Base-by-base conservation (phyloP, 2,113 vertebrate species). In the Sminthopsis crassicaudata region DNA sequence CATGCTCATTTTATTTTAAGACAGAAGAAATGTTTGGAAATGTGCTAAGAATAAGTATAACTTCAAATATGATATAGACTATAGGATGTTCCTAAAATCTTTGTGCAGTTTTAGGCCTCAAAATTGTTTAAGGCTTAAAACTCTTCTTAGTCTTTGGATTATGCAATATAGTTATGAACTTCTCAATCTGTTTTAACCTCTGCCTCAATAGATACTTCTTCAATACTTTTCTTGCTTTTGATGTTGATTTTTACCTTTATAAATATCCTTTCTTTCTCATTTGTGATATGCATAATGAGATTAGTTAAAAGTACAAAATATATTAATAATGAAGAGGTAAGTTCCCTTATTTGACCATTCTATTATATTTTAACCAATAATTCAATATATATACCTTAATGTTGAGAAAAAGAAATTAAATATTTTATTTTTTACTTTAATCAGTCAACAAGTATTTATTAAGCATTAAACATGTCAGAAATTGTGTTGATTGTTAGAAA, bases 1-100 rank as follows among this genome's bases (percentile, higher is more conserved):
- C 93, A 12, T 55, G 92, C 90, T 96, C 89, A 90, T 90, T 92
- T 89, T 96, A 30, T 93, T 51, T 94, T 36, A 95, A 95, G 25
- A 53, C 10, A 88, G 92, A 91, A 46, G 46, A 76, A 57, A 53
- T 90, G 57, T 55, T 27, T 19, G 48, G 53, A 16, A 46, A 76
- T n/a, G 36, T 14, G 46, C 7, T 48, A 67, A 92, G 95, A 0
- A 93, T 84, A 92, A 50, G 88, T 95, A 60, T 16, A 46, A 12
- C 92, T 91, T 46, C 22, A 90, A 54, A 91, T 14, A 84, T 91
- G 50, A 36, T 57, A 92, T 23, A 67, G 57, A 60, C 57, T 84
- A 22, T 19, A 84, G n/a, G 36, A 42, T 42, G 6, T 7, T 14
- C 36, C 67, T 84, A 42, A 84, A 84, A 22, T 84, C 6, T 8